phyloP scores from a whole-genome alignment of 2,888 invertebrate genomes.

The Oscheius sp. region DNA sequence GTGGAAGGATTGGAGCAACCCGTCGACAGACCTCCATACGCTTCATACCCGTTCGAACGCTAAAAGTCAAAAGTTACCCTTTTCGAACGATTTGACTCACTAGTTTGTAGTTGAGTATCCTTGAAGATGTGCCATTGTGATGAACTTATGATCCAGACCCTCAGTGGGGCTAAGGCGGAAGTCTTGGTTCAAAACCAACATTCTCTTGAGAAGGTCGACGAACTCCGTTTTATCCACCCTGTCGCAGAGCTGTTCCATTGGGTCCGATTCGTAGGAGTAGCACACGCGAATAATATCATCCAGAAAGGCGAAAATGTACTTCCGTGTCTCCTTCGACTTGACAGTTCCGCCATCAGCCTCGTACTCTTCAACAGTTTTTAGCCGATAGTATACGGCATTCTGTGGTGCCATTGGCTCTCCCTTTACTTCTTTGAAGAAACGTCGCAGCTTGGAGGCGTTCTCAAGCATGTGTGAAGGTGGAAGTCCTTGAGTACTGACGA shows the following conservation, averaged over 20 bases:
- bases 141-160: slow-evolving; percentile 70
- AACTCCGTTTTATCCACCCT: slow-evolving; percentile 97
- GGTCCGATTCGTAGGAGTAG: slow-evolving; percentile 78
- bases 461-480: slow-evolving; percentile 97
- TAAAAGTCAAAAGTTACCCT: slow-evolving; percentile 12
- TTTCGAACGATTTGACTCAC: slow-evolving; percentile 43
- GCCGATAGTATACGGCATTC: slow-evolving; percentile 59
- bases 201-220: slow-evolving; percentile 94
- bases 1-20: slow-evolving; percentile 5
- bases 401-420: slow-evolving; percentile 37
- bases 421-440: slow-evolving; percentile 82
- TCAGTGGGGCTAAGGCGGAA: slow-evolving; percentile 86
- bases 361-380: slow-evolving; percentile 97
- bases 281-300: slow-evolving; percentile 84
- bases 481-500: slow-evolving; percentile 94
- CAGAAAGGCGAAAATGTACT: slow-evolving; percentile 98
- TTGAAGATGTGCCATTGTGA: slow-evolving; percentile 67
- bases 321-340: slow-evolving; percentile 98
- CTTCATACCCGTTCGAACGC: slow-evolving; percentile 51
- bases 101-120: slow-evolving; percentile 58
- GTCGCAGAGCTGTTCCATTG: slow-evolving; percentile 93
- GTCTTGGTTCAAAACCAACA: slow-evolving; percentile 98
- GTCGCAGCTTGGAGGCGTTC: slow-evolving; percentile 95
- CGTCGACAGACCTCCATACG: slow-evolving; percentile 68
- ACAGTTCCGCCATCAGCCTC: slow-evolving; percentile 92